Base-by-base conservation (phyloP, 2,113 vertebrate species). In the Channa maculata region DNA sequence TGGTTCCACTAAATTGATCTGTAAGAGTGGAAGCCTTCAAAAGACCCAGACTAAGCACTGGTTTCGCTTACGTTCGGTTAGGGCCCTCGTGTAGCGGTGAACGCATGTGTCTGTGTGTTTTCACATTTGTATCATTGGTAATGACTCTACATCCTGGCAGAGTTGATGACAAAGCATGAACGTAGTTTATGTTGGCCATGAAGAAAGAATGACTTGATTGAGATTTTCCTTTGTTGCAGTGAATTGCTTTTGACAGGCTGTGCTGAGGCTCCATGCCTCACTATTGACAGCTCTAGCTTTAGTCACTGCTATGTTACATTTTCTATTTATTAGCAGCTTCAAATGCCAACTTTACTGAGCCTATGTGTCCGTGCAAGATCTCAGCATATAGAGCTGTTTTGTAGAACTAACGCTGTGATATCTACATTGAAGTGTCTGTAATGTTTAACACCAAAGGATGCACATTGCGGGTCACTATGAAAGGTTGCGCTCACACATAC, bases 1-100 rank as follows among this genome's bases (percentile, higher is more conserved):
- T 79, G 80, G 86, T 71, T 83, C 51, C 72, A 62, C 84, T 93
- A 93, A 24, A 93, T 92, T 93, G 86, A 93, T 87, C 81, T 69
- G 74, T 71, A 73, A 75, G 67, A 86, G 84, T 83, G 85, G 79
- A 65, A 86, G 65, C 82, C 86, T 87, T 83, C 36, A 85, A 86
- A 86, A 69, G 58, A 84, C 66, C 33, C 41, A 43, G 58, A 34
- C 46, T 53, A 63, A 36, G 79, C 3, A 7, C 69, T 41, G 39
- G 81, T 79, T 77, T 76, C 79, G 74, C 77, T 70, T 62, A 69
- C 45, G 59, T 60, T 36, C 59, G 39, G 71, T 79, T 74, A 77
- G 49, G 54, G 54, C 37, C 10, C 15, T 38, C 77, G 1, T 68
- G 33, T 51, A 13, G 58, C 52, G 38, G 36, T 50, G 14, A 9